A percentile compares a stretch with the other conserved stretches of the same genome.
Conservation (phyloP, 30 jellyfish, hydroid and myxozoan genomes). For the Pseudorhiza aurosa region DNA sequence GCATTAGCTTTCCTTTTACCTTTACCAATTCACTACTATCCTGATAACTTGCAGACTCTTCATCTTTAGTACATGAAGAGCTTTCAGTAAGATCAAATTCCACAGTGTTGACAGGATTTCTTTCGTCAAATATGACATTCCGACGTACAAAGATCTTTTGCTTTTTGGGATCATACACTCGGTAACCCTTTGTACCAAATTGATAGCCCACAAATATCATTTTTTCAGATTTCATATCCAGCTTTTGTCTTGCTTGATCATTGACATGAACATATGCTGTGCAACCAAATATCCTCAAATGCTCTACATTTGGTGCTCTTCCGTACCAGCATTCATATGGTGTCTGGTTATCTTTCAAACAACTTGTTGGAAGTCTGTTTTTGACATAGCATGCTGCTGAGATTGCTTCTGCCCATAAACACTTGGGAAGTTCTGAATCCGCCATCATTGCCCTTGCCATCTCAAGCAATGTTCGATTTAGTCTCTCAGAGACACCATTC, state of each 20-base stretch:
- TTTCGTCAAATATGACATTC: slow-evolving; percentile 47
- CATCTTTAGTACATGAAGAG: background rate
- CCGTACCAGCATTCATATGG: slow-evolving; percentile 1
- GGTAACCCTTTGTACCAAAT: background rate
- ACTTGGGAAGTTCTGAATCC: slow-evolving; percentile 6
- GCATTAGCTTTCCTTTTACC: background rate
- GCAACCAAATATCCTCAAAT: slow-evolving; percentile 1
- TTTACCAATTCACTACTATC: background rate
- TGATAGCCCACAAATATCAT: slow-evolving; percentile 1
- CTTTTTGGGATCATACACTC: background rate
- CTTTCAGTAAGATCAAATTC: background rate
- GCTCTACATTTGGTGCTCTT: slow-evolving; percentile 19
- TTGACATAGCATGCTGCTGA: slow-evolving; percentile 32
- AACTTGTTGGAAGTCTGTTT: slow-evolving; percentile 38
- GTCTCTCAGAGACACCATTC: slow-evolving; percentile 25
- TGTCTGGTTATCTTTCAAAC: background rate
- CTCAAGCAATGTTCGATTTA: slow-evolving; percentile 39
- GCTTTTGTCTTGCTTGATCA: background rate
- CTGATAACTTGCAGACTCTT: background rate
- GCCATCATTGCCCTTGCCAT: slow-evolving; percentile 20
- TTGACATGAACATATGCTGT: background rate
- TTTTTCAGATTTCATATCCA: background rate
- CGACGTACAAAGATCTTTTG: slow-evolving; percentile 36
- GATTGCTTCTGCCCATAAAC: slow-evolving; percentile 56
- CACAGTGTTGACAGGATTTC: background rate